These are phyloP conservation scores for Serinus canaria DNA, from an alignment of 2,113 vertebrate genomes.

Conservation along the genomic window DNA sequence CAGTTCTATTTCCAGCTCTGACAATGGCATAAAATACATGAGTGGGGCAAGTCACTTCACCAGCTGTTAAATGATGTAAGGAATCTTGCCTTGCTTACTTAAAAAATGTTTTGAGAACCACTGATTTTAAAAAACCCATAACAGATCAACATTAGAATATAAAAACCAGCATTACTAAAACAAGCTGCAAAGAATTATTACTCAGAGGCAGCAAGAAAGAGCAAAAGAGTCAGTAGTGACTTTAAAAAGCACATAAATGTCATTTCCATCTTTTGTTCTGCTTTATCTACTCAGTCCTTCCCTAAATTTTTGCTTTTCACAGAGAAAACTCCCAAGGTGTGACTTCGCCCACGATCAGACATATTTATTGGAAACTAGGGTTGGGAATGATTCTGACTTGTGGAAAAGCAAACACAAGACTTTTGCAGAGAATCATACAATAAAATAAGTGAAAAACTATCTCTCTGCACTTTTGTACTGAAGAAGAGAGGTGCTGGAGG, in stretches of 20 bases:
- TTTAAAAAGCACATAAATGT: background rate
- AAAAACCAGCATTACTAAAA: background rate
- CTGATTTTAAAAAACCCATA: background rate
- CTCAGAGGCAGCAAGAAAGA: background rate
- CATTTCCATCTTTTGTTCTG: background rate
- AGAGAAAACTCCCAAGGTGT: background rate
- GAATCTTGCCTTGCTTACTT: background rate
- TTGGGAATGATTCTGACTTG: background rate
- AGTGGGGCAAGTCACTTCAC: background rate
- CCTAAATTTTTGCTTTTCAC: background rate
- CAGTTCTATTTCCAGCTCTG: background rate
- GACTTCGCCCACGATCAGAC: background rate
- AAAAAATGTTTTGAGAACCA: background rate
- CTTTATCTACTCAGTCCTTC: background rate
- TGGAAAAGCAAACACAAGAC: background rate
- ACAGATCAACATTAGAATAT: background rate
- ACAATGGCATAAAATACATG: background rate
- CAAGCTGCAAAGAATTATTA: background rate
- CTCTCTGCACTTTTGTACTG: background rate
- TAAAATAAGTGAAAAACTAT: accelerated
- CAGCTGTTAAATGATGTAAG: background rate
- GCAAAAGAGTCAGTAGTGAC: background rate
- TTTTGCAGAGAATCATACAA: background rate
- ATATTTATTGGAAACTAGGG: background rate
- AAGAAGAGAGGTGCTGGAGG: background rate